Evolutionary conservation across 2,113 vertebrate genomes (phyloP), one percentile per base, ranked within the genome.

Genomic region (Pavo muticus): DNA sequence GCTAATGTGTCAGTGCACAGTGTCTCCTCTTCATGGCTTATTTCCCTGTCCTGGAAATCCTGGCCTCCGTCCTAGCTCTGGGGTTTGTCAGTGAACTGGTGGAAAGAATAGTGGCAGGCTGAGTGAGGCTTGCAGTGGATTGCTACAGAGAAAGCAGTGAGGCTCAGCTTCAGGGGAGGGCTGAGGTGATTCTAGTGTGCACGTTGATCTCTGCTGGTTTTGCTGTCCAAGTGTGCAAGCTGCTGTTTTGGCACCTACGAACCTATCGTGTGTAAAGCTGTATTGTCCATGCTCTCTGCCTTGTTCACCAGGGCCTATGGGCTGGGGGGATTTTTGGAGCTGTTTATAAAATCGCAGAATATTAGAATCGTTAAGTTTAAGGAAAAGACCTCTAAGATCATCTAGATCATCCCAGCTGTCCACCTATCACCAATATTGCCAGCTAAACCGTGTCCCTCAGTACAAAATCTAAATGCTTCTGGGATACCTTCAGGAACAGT

Each of bases 211-310:
- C 47, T 57, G 11, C 11, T 64, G 47, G 52, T 8, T 84, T 76
- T 45, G 60, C 24, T 61, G 40, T 40, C 4, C 1, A 39, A 52
- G 27, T 9, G 25, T 27, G 6, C 3, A 27, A 32, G 48, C 54
- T 60, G 64, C 65, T 84, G 39, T 70, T 72, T 48, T 11, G 48
- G 56, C 47, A 81, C 42, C 69, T 72, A 2, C 2, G 6, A 57
- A 47, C 32, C 32, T 19, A 11, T 1, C 0, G 48, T 10, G 13
- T 11, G 1, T 5, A 20, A 47, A 35, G 18, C 7, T 37, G 61
- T 0, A 1, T 52, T 71, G 37, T 14, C 15, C 21, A 1, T 27
- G 25, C n/a, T 24, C 19, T 69, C 60, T 73, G 69, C 32, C 35
- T 84, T 64, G 40, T 73, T 10, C 14, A 2, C 52, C 2, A 3